A percentile compares a stretch with the other conserved stretches of the same genome.
Conservation (phyloP, 2,797 vertebrate species). For the Xerus rutilus region DNA sequence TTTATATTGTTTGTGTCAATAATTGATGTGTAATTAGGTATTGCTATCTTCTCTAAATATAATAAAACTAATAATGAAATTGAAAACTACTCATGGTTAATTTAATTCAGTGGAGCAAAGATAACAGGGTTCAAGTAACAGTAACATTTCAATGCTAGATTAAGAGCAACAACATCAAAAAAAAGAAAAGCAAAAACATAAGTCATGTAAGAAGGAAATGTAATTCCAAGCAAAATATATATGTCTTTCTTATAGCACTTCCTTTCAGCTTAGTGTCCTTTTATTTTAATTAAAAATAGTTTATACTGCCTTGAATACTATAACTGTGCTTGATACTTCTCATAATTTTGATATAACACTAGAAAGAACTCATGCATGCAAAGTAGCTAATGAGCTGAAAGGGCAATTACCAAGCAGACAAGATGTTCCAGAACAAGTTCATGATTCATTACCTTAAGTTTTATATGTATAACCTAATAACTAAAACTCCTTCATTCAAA, state of each 20-base stretch:
- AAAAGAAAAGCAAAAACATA: not conserved
- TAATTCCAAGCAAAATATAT: constrained; percentile 27
- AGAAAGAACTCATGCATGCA: constrained; percentile 61
- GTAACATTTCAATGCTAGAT: not conserved
- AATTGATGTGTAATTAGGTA: constrained; percentile 49
- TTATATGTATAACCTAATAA: not conserved
- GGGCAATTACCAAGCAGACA: constrained; percentile 69
- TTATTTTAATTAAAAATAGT: constrained; percentile 69
- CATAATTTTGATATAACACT: constrained; percentile 69
- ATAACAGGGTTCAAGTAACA: not conserved
- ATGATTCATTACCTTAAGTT: constrained; percentile 40
- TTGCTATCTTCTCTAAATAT: constrained; percentile 35
- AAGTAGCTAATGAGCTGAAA: constrained; percentile 75
- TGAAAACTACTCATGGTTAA: constrained; percentile 25
- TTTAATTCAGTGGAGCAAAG: constrained; percentile 40
- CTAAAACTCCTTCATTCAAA: not conserved
- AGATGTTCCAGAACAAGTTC: constrained; percentile 64
- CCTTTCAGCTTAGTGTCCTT: not conserved
- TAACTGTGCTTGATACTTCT: constrained; percentile 53
- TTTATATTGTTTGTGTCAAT: constrained; percentile 5
- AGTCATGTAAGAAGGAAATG: not conserved
- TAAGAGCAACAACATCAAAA: not conserved
- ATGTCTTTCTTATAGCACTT: not conserved
- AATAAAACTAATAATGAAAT: constrained; percentile 31
- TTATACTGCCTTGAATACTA: constrained; percentile 47